Base-by-base conservation (phyloP, 92 coral and sea anemone genomes). In the Palythoa heliodiscus region DNA sequence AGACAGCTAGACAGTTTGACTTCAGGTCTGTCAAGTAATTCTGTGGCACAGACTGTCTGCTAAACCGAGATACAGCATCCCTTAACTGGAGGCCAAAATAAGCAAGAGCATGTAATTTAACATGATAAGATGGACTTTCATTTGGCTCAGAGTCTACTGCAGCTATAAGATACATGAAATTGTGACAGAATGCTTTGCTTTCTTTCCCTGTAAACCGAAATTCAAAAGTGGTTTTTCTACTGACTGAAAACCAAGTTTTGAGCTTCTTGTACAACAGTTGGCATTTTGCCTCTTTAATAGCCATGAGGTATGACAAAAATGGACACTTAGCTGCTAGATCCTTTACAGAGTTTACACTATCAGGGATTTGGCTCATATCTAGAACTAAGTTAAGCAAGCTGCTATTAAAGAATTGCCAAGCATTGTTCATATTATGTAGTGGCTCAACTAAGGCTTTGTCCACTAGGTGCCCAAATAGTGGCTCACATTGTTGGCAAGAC, bases 401-500 rank as follows among this genome's bases (percentile, higher is more conserved):
- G 76, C 52, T 71, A 12, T 71, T 71, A 71, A 73, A 48, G 58
- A 73, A 48, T 73, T 73, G 77, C 77, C 77, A 73, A 73, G 77
- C 77, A 73, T 73, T 73, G 77, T 73, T 73, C 58, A 48, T 48
- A 38, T 73, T 73, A 17, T 73, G 77, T 38, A 73, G 77, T 73
- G 58, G 58, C 37, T 73, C 77, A 73, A 60, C 77, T 19, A 47
- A 11, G 47, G 37, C 58, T 48, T 48, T 63, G 69, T 4, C 69
- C 69, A 63, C 69, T 63, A 63, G 69, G 9, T 63, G 69, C 69
- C 69, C 69, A 20, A 63, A 63, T n/a, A 63, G 69, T n/a, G 69
- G 69, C 69, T 63, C 69, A 63, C 69, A 63, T 63, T 63, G 69
- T 19, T 63, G 69, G 69, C 69, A 35, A n/a, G 69, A 63, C 69